These are phyloP conservation scores for Sminthurides bifidus DNA, from an alignment of 1,140 invertebrate genomes.

Conservation along the genomic window DNA sequence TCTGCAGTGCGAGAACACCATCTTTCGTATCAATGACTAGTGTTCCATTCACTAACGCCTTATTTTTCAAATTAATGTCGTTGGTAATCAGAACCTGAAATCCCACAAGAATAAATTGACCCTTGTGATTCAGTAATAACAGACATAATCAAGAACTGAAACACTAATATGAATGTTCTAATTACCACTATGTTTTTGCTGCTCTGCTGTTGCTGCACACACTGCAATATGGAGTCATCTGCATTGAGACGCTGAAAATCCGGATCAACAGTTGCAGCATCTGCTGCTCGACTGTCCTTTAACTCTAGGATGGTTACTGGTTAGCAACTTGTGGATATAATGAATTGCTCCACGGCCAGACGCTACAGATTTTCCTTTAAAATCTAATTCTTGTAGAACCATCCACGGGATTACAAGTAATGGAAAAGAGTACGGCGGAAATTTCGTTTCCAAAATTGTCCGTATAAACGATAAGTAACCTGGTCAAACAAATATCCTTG, in stretches of 20 bases:
- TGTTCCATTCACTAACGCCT: constrained; percentile 22
- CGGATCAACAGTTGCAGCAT: constrained; percentile 7
- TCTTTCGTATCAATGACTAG: no score
- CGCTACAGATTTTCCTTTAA: background rate
- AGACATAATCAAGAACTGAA: no score
- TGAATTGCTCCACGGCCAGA: constrained; percentile 1
- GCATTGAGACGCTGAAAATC: constrained; percentile 18
- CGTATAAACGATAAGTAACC: constrained; percentile 9
- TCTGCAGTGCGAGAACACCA: no score
- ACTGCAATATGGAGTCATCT: constrained; percentile 29
- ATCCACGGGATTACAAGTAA: constrained; percentile 27
- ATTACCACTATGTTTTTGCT: constrained; percentile 3
- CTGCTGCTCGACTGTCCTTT: constrained; percentile 24
- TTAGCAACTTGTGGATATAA: constrained; percentile 20
- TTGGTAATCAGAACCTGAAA: constrained; percentile 24
- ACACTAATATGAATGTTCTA: no score
- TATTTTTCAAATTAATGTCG: constrained; percentile 27
- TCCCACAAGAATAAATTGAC: background rate
- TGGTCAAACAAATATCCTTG: constrained; percentile 7
- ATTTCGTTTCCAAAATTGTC: constrained; percentile 15
- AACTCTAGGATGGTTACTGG: constrained; percentile 20
- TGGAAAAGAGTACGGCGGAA: constrained; percentile 6
- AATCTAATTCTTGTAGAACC: constrained; percentile 30
- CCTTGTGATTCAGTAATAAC: background rate
- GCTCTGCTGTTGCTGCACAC: constrained; percentile 18